Evolutionary conservation across 2,113 vertebrate genomes (phyloP).

Genomic region (Alethe castanea): DNA sequence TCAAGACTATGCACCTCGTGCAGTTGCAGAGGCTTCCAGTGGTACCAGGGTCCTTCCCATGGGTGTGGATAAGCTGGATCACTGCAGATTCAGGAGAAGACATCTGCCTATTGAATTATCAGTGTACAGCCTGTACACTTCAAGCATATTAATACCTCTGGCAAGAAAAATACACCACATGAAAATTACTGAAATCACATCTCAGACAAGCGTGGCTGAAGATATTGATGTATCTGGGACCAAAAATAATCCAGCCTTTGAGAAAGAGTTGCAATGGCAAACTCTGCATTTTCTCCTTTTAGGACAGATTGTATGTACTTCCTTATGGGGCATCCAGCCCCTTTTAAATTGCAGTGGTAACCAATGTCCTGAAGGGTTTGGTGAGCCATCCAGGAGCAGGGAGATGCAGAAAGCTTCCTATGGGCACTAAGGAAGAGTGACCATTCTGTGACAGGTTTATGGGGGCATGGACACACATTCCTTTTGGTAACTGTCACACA

Average conservation of each 20-base stretch:
- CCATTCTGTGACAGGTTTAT: neutral
- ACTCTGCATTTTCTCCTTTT: neutral
- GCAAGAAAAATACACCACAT: neutral
- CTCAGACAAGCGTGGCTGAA: neutral
- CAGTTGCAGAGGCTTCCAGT: neutral
- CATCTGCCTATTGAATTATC: neutral
- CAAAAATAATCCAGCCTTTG: neutral
- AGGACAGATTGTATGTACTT: neutral
- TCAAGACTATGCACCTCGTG: neutral
- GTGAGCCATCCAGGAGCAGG: neutral
- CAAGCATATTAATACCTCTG: neutral
- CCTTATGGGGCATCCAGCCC: neutral
- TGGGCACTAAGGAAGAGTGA: neutral
- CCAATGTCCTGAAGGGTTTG: fast-evolving
- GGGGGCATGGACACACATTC: neutral
- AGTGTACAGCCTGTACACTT: neutral
- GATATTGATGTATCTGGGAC: neutral
- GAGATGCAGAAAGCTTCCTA: neutral
- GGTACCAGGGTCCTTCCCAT: neutral
- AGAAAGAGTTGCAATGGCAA: neutral
- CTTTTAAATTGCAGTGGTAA: neutral
- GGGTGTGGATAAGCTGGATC: neutral
- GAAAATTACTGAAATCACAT: neutral
- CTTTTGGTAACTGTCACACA: neutral
- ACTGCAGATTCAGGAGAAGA: neutral